These are phyloP conservation scores for Brachirus orientalis DNA, from an alignment of 2,113 vertebrate species.

Conservation along the genomic window DNA sequence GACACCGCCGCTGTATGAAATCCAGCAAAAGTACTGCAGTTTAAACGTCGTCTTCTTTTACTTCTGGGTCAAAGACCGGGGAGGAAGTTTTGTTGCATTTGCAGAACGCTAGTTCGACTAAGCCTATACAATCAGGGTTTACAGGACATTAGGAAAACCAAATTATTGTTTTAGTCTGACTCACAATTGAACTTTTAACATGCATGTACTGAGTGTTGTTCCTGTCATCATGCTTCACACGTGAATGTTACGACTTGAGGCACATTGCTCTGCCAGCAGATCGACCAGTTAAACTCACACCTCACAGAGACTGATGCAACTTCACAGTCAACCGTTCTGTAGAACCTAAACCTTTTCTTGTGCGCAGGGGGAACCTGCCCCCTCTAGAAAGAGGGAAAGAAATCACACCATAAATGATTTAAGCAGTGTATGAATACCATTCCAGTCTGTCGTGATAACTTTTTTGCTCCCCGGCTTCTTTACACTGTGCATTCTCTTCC, in stretches of 20 bases:
- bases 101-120: too few species aligned
- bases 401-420: background rate
- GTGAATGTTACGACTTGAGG: conserved; percentile 36
- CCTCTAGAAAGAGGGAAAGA: background rate
- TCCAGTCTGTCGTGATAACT: background rate
- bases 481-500: background rate
- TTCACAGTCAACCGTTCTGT: conserved; percentile 11
- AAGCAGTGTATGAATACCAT: background rate
- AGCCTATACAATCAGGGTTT: too few species aligned
- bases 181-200: too few species aligned
- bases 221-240: conserved; percentile 30
- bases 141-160: too few species aligned
- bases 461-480: background rate
- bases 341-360: conserved; percentile 9
- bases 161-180: too few species aligned
- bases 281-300: conserved; percentile 44
- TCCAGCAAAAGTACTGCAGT: too few species aligned
- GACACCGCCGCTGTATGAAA: too few species aligned
- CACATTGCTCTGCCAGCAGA: conserved; percentile 21
- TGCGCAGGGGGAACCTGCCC: background rate
- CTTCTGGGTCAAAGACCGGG: too few species aligned
- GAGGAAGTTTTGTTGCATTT: too few species aligned
- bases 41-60: too few species aligned
- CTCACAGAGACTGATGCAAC: conserved; percentile 34
- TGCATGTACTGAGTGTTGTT: too few species aligned